phyloP scores from a whole-genome alignment of 2,797 vertebrate genomes.

The Diceros bicornis region DNA sequence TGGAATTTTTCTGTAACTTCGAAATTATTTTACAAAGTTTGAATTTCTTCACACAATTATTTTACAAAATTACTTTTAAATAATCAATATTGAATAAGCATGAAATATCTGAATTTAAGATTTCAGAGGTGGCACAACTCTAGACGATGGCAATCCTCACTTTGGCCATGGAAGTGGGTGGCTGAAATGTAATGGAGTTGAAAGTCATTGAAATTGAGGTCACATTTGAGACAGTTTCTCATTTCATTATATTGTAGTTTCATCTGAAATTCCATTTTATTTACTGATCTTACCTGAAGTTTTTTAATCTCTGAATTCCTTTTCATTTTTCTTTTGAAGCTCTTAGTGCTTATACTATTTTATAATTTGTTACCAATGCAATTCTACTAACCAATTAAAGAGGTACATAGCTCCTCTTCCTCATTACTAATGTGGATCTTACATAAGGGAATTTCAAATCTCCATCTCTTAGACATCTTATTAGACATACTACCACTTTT shows the following conservation, averaged over 20 bases:
- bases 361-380: background rate
- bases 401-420: background rate
- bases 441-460: slow-evolving; percentile 34
- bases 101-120: background rate
- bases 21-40: background rate
- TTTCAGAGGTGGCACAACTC: background rate
- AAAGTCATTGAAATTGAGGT: background rate
- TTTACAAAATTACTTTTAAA: background rate
- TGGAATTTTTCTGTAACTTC: background rate
- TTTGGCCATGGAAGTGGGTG: background rate
- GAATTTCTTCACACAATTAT: background rate
- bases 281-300: background rate
- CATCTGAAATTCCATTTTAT: background rate
- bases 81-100: background rate
- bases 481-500: slow-evolving; percentile 9
- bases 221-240: background rate
- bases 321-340: background rate
- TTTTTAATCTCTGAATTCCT: background rate
- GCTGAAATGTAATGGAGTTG: background rate
- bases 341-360: background rate
- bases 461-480: background rate
- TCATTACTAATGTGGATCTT: background rate
- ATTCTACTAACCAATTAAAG: background rate
- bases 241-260: background rate
- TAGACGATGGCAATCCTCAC: background rate